Conservation (phyloP, 2,797 vertebrate species). For the Crenuchus spilurus region DNA sequence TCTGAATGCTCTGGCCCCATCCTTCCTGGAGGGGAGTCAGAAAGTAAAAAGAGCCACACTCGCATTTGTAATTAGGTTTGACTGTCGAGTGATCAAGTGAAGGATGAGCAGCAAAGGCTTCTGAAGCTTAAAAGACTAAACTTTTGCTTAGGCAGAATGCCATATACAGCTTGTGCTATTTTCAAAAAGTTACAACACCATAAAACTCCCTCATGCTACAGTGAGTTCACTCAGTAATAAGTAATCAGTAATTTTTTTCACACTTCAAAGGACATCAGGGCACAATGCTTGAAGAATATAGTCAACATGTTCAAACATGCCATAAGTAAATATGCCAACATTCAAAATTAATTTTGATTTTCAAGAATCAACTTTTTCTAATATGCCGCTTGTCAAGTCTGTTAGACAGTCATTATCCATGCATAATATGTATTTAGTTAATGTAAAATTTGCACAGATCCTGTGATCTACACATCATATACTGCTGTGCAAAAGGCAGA, state of each 20-base stretch:
- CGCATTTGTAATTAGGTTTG: slow-evolving; percentile 53
- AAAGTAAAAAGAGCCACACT: slow-evolving; percentile 54
- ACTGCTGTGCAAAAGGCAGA: too few species aligned
- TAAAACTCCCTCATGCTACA: not conserved
- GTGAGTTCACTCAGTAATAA: slow-evolving; percentile 3
- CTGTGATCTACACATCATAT: too few species aligned
- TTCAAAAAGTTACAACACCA: not conserved
- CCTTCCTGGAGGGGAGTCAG: slow-evolving; percentile 50
- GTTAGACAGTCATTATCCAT: too few species aligned
- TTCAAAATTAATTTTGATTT: too few species aligned
- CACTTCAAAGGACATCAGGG: not conserved
- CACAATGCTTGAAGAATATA: not conserved
- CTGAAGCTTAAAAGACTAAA: not conserved
- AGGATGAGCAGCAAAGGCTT: slow-evolving; percentile 17
- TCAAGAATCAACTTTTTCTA: too few species aligned
- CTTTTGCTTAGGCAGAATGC: not conserved
- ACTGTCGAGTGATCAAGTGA: slow-evolving; percentile 36
- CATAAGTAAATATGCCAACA: too few species aligned
- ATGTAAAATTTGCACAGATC: too few species aligned
- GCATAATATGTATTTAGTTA: too few species aligned
- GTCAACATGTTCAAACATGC: too few species aligned
- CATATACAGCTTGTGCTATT: not conserved
- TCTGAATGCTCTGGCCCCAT: slow-evolving; percentile 27
- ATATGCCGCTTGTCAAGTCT: too few species aligned
- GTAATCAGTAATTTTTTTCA: not conserved